These are phyloP conservation scores for Lacerta agilis DNA, from an alignment of 2,797 vertebrate species.

Conservation along the genomic window DNA sequence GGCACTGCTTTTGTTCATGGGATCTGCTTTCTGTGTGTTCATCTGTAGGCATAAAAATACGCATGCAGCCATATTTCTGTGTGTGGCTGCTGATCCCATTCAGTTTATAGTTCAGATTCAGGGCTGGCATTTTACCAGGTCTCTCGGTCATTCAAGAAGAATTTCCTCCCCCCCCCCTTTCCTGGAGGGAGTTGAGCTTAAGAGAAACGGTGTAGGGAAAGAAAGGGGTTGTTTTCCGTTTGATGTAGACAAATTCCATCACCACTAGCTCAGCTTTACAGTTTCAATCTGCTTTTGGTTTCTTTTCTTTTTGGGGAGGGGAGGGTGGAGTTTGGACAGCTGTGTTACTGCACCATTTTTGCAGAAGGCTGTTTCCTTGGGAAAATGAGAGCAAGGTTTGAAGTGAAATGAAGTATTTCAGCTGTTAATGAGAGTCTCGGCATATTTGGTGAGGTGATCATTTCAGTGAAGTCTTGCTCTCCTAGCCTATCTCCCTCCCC, in stretches of 20 bases:
- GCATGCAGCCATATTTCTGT: not conserved
- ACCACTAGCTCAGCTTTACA: not conserved
- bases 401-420: not conserved
- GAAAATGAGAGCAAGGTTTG: not conserved
- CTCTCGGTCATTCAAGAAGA: not conserved
- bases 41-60: not conserved
- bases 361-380: not conserved
- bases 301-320: not conserved
- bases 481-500: not conserved
- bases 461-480: not conserved
- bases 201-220: not conserved
- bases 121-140: not conserved
- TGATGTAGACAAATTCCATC: conserved; percentile 9
- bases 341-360: conserved; percentile 28
- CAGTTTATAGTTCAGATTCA: not conserved
- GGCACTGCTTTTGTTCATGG: not conserved
- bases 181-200: not conserved
- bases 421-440: not conserved
- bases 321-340: not conserved
- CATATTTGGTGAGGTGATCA: not conserved
- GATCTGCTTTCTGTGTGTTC: conserved; percentile 39
- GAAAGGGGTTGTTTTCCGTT: not conserved
- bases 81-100: not conserved
- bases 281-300: not conserved
- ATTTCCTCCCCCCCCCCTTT: not conserved